phyloP scores from a whole-genome alignment of 2,113 vertebrate genomes.

The Sebastes fasciatus region DNA sequence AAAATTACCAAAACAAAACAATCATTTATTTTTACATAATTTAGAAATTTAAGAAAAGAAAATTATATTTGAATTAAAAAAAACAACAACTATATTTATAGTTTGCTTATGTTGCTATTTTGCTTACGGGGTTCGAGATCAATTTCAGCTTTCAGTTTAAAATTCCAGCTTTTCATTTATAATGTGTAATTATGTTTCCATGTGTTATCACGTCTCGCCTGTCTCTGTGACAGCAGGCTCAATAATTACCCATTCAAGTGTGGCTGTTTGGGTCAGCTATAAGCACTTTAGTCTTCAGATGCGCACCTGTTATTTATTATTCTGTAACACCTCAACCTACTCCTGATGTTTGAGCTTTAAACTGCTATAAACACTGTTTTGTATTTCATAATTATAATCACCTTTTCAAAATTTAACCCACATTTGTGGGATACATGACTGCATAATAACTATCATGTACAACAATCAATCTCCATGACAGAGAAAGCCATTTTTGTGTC shows the following conservation, averaged over 20 bases:
- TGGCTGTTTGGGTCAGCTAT: background rate
- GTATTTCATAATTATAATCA: background rate
- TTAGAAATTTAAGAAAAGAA: background rate
- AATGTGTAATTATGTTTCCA: background rate
- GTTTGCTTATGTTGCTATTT: background rate
- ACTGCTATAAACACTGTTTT: background rate
- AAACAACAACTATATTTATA: background rate
- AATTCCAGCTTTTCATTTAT: background rate
- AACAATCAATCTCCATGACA: conserved; percentile 15
- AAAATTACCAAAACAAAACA: background rate
- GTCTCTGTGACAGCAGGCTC: background rate
- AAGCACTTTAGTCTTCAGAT: background rate
- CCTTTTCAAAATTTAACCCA: background rate
- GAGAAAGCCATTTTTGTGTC: conserved; percentile 24
- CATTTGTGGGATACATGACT: background rate
- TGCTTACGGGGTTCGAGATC: background rate
- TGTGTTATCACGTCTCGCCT: background rate
- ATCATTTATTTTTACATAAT: background rate
- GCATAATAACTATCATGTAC: background rate
- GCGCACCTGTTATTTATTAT: background rate
- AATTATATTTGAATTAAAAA: background rate
- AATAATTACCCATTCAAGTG: background rate
- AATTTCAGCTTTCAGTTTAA: background rate
- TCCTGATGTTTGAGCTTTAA: background rate
- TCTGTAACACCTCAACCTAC: background rate